Conservation (phyloP, 1,140 invertebrate genomes). For the Bombus turneri region DNA sequence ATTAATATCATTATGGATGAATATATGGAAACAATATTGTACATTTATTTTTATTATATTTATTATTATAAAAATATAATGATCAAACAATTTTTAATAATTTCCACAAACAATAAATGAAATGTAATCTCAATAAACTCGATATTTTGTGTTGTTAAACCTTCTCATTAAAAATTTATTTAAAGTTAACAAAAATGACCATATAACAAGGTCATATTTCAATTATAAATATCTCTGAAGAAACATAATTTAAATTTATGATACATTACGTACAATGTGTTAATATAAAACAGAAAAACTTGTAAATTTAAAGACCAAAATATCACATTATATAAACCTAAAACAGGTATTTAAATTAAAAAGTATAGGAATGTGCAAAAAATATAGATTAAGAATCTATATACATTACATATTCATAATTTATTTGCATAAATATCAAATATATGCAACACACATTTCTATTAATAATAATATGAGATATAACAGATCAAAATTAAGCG, state of each 20-base stretch:
- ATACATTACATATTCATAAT: neutral
- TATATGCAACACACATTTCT: neutral
- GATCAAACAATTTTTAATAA: neutral
- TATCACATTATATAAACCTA: too few relatives aligned
- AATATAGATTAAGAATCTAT: neutral
- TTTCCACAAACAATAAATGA: neutral
- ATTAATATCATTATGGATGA: too few relatives aligned
- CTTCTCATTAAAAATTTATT: neutral
- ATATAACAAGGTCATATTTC: too few relatives aligned
- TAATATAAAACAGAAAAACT: neutral
- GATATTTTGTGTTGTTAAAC: neutral
- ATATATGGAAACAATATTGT: neutral
- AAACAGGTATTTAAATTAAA: too few relatives aligned
- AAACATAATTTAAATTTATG: too few relatives aligned
- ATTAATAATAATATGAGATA: conserved; percentile 39
- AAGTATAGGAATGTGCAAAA: neutral
- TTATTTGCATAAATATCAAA: conserved; percentile 5
- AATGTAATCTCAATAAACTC: neutral
- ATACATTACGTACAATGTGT: neutral
- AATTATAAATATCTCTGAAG: too few relatives aligned
- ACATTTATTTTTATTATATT: neutral
- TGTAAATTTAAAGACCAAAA: too few relatives aligned
- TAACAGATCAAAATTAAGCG: conserved; percentile 5
- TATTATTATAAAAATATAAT: neutral
- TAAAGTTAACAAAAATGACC: neutral